A percentile compares a stretch with the other conserved stretches of the same genome.
phyloP scores from a whole-genome alignment of 2,797 vertebrate genomes.

The Austrolebias charrua region DNA sequence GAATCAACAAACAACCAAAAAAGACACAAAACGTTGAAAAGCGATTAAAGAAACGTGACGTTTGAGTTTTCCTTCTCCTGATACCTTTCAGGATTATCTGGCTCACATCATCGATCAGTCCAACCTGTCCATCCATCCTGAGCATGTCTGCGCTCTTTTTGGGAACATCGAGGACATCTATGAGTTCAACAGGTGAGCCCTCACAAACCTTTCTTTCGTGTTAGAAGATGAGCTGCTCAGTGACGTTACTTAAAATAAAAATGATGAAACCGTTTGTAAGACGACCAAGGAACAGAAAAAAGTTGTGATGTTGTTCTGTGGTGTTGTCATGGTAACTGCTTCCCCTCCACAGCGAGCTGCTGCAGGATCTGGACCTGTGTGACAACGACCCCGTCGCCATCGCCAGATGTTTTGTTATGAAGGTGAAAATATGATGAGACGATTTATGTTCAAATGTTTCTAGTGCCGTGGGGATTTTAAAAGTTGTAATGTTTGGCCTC shows the following conservation, averaged over 20 bases:
- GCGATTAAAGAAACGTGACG: too few species aligned
- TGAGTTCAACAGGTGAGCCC: slow-evolving; percentile 88
- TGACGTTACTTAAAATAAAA: too few species aligned
- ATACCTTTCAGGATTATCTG: slow-evolving; percentile 19
- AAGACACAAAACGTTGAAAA: too few species aligned
- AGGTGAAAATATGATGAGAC: slow-evolving; percentile 71
- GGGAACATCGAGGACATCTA: slow-evolving; percentile 98
- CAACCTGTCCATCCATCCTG: slow-evolving; percentile 82
- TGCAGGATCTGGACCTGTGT: slow-evolving; percentile 89
- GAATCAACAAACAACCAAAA: background rate
- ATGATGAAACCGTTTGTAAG: too few species aligned
- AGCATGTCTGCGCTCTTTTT: slow-evolving; percentile 91
- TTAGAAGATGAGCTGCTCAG: too few species aligned
- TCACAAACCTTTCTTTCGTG: background rate
- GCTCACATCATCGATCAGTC: slow-evolving; percentile 86
- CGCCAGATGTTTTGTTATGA: slow-evolving; percentile 90
- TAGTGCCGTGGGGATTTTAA: too few species aligned
- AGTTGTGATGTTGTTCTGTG: too few species aligned
- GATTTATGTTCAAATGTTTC: background rate
- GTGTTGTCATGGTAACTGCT: background rate
- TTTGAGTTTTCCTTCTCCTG: too few species aligned
- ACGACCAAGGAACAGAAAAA: too few species aligned
- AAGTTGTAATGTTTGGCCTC: background rate
- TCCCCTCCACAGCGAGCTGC: slow-evolving; percentile 83
- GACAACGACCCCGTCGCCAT: slow-evolving; percentile 88